Evolutionary conservation across 2,113 vertebrate species (phyloP).

Genomic region (Tiliqua scincoides): DNA sequence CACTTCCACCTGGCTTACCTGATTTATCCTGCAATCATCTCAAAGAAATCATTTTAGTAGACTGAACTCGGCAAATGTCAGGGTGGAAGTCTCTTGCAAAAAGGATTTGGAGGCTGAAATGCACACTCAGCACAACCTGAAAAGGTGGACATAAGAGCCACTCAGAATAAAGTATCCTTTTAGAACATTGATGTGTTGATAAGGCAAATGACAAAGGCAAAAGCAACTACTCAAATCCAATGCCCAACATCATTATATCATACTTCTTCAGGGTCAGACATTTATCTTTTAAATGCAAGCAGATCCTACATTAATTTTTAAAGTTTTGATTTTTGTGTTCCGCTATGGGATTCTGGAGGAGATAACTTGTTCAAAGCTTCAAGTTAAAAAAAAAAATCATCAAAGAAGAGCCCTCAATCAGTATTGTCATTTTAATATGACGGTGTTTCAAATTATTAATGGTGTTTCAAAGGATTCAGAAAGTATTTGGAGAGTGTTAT

Average conservation of each 20-base stretch:
- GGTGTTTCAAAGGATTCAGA: too few species aligned
- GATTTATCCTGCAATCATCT: conserved; percentile 40
- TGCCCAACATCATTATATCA: not conserved
- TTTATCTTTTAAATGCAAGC: too few species aligned
- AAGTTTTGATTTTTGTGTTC: not conserved
- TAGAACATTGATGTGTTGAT: not conserved
- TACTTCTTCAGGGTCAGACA: not conserved
- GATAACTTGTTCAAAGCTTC: not conserved
- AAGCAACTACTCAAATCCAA: conserved; percentile 2
- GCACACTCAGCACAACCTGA: conserved; percentile 20
- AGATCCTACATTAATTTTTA: not conserved
- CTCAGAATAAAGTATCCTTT: conserved; percentile 9
- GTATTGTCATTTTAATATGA: not conserved
- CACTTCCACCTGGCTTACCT: not conserved
- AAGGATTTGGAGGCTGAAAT: conserved; percentile 31
- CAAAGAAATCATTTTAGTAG: conserved; percentile 45
- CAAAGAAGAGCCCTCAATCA: too few species aligned
- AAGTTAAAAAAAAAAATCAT: too few species aligned
- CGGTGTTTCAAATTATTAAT: not conserved
- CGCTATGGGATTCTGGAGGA: not conserved
- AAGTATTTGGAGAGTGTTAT: too few species aligned
- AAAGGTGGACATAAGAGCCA: not conserved
- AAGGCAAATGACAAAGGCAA: not conserved
- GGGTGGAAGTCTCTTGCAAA: conserved; percentile 27
- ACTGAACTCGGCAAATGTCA: conserved; percentile 51